Evolutionary conservation across 2,113 vertebrate genomes (phyloP).

Genomic region (Crypturellus undulatus): DNA sequence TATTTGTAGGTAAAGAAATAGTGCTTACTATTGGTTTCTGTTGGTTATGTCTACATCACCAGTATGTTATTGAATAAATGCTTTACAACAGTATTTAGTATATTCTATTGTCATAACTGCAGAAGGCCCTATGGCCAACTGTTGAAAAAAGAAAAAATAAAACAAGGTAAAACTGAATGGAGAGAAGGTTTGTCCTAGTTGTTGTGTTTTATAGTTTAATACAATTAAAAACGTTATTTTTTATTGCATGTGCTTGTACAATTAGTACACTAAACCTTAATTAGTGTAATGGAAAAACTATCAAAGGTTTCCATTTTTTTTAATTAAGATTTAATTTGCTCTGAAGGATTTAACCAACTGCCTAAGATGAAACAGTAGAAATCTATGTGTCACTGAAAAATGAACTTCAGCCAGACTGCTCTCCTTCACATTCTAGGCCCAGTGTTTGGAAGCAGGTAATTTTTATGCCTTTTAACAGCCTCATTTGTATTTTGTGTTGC

Average conservation of each 20-base stretch:
- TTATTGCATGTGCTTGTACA: not conserved
- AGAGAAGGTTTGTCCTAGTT: not conserved
- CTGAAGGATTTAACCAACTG: not conserved
- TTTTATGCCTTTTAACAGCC: not conserved
- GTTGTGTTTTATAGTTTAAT: not conserved
- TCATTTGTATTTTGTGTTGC: not conserved
- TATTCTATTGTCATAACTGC: not conserved
- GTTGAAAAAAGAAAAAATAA: not conserved
- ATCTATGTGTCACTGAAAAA: not conserved
- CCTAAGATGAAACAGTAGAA: not conserved
- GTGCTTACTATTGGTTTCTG: not conserved
- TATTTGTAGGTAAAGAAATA: no score
- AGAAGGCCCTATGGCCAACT: not conserved
- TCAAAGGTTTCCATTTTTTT: not conserved
- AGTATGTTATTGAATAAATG: fast-evolving
- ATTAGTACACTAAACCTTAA: not conserved
- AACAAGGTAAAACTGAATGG: not conserved
- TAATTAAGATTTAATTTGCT: not conserved
- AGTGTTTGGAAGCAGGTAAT: not conserved
- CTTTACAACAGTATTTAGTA: not conserved
- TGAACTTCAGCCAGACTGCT: not conserved
- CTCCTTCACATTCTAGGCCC: not conserved
- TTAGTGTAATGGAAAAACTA: not conserved
- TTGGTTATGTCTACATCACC: not conserved
- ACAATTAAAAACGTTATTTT: not conserved